phyloP scores from a whole-genome alignment of 1,140 invertebrate genomes.

The Diprion similis region DNA sequence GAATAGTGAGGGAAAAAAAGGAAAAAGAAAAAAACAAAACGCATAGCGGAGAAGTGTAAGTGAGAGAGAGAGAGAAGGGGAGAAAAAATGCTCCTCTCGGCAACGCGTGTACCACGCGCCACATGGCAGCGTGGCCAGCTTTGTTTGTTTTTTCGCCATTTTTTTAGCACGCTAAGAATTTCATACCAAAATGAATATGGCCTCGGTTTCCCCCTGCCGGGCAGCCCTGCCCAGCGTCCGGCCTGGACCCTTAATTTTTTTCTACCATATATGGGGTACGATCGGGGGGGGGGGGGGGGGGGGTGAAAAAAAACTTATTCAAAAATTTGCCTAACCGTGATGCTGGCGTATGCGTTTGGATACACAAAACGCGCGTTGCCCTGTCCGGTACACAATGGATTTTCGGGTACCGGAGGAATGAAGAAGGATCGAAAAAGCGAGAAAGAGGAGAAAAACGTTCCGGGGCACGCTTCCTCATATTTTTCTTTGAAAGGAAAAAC shows the following conservation, averaged over 20 bases:
- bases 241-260: constrained; percentile 2
- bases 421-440: constrained; percentile 30
- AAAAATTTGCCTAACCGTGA: constrained; percentile 5
- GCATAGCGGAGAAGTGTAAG: constrained; percentile 24
- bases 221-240: constrained; percentile 3
- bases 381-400: constrained; percentile 5
- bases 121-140: not conserved
- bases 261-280: not conserved
- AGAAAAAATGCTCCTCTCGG: constrained; percentile 30
- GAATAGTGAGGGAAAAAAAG: not conserved
- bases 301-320: not conserved
- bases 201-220: not conserved
- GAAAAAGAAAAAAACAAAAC: not conserved
- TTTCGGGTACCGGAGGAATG: not conserved
- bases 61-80: constrained; percentile 21
- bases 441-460: constrained; percentile 15
- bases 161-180: not conserved
- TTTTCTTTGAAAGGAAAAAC: not conserved
- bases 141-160: constrained; percentile 2
- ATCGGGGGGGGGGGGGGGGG: not conserved
- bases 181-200: not conserved
- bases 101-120: constrained; percentile 6
- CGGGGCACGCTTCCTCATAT: constrained; percentile 14
- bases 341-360: not conserved
- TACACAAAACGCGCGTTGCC: constrained; percentile 11